Base-by-base conservation (phyloP, 1,140 invertebrate species). In the Pinna nobilis region DNA sequence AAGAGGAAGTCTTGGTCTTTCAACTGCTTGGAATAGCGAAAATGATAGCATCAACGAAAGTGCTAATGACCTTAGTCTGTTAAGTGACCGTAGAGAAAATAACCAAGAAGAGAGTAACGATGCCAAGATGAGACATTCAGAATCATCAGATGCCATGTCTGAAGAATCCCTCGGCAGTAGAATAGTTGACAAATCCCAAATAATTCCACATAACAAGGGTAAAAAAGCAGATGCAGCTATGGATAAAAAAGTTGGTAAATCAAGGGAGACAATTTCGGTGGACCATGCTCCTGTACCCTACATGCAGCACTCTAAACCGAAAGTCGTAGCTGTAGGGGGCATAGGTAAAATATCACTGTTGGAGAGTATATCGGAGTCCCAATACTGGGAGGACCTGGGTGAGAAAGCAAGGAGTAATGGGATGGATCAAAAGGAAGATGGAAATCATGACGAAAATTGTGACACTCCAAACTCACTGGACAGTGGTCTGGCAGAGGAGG, bases 291-390 rank as follows among this genome's bases (percentile, higher is more conserved):
- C 79, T 20, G 63, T 75, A 39, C 80, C 80, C 13, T 72, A 82
- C 49, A 77, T 82, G 75, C 68, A 82, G 20, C 75, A 82, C 41
- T 75, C 71, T 20, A 79, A 82, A 41, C 74, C 80, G 23, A 75
- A 73, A 63, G 67, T 69, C n/a, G 70, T 82, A 1, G 47, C 65
- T n/a, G 77, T 82, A 37, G 80, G 80, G 37, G 74, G 73, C 35
- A 82, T 82, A 15, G 80, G 80, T 1, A 79, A 77, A 57, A 77
- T 82, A n/a, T 77, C 77, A 13, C 55, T 82, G 1, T 50, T 82
- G n/a, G 80, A 82, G 49, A 74, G 69, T 51, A 82, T 82, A 23
- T 67, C 77, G 28, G 80, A 82, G 53, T 65, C 75, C 0, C 60
- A 61, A 23, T 78, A 68, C 41, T 81, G 76, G 76, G 79, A 81